phyloP scores from a whole-genome alignment of 2,113 vertebrate species.

The Anguilla japonica region DNA sequence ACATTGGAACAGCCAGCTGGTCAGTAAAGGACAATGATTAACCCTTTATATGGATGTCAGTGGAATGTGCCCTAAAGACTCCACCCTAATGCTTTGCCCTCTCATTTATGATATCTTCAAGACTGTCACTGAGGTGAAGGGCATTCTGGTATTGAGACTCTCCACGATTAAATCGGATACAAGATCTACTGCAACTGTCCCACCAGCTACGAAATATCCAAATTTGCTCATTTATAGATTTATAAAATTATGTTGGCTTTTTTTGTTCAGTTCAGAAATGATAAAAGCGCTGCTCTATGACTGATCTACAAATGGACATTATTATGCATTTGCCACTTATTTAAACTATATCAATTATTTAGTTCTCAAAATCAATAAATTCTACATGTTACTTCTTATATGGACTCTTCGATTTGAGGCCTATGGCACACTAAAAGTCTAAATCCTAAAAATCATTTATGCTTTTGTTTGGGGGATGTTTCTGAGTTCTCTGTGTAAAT shows the following conservation, averaged over 20 bases:
- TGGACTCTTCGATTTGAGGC: no score
- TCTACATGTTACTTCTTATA: no score
- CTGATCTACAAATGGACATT: background rate
- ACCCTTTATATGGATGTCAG: slow-evolving; percentile 10
- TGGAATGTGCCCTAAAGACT: slow-evolving; percentile 18
- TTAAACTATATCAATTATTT: no score
- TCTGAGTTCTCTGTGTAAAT: background rate
- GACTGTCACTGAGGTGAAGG: slow-evolving; percentile 31
- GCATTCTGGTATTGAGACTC: slow-evolving; percentile 7
- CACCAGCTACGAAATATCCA: background rate
- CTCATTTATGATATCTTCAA: slow-evolving; percentile 44
- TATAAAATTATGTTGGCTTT: no score
- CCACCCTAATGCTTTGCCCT: slow-evolving; percentile 27
- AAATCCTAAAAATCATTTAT: no score
- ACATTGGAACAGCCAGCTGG: background rate
- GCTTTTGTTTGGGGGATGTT: no score
- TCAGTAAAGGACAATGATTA: slow-evolving; percentile 28
- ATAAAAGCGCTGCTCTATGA: no score
- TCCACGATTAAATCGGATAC: background rate
- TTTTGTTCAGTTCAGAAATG: no score
- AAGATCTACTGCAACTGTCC: slow-evolving; percentile 12
- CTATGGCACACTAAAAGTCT: no score
- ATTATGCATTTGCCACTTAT: no score
- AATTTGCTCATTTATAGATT: no score
- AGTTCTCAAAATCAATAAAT: no score